These are phyloP conservation scores for Platycheirus albimanus DNA, from an alignment of 2,888 invertebrate species.

Conservation along the genomic window DNA sequence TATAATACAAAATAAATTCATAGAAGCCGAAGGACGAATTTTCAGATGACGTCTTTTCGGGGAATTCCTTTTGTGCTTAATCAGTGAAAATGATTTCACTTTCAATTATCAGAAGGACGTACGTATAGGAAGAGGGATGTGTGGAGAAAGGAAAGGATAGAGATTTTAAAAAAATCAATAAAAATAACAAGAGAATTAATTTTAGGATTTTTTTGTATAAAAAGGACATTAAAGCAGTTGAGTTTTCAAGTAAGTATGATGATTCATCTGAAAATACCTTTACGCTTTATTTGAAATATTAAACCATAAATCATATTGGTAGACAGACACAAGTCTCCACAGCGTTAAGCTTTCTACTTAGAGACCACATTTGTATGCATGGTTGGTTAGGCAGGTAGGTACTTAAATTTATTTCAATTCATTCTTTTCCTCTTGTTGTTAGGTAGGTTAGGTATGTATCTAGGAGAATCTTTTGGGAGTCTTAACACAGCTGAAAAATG, in stretches of 20 bases:
- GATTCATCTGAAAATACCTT: background rate
- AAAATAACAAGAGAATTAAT: background rate
- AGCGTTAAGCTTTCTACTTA: too few species aligned
- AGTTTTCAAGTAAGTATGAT: constrained; percentile 5
- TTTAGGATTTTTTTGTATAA: background rate
- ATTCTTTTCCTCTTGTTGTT: too few species aligned
- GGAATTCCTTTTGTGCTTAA: constrained; percentile 42
- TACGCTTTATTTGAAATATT: background rate
- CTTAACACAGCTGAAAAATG: too few species aligned
- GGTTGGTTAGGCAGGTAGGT: too few species aligned
- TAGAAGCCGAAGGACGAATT: constrained; percentile 5
- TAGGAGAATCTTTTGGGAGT: too few species aligned
- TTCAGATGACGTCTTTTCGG: constrained; percentile 23
- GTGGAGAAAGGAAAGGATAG: background rate
- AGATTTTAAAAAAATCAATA: background rate
- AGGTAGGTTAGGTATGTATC: too few species aligned
- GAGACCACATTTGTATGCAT: too few species aligned
- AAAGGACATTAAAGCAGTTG: background rate
- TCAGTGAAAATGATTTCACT: constrained; percentile 55
- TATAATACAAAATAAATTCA: too few species aligned
- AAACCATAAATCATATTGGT: constrained; percentile 16
- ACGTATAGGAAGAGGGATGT: background rate
- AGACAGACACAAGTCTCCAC: too few species aligned
- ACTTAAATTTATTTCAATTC: too few species aligned
- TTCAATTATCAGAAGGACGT: constrained; percentile 27